Percentiles rank a stretch among this genome's conserved stretches.
phyloP scores from a whole-genome alignment of 1,140 invertebrate species.

The Tetramorium parvispinum region DNA sequence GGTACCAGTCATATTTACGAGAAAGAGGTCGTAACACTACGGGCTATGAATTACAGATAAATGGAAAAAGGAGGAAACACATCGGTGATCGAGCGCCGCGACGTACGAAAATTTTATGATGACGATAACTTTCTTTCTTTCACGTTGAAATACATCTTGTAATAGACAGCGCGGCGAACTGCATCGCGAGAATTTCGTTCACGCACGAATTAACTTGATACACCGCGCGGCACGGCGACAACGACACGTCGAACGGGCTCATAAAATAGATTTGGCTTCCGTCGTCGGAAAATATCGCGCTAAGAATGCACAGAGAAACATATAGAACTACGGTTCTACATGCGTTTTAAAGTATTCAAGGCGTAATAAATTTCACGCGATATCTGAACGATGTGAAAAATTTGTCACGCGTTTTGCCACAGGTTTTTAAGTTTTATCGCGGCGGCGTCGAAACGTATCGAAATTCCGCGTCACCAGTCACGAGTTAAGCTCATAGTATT shows the following conservation, averaged over 20 bases:
- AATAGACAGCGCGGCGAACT: not conserved
- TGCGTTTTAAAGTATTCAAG: not conserved
- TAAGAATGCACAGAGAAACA: not conserved
- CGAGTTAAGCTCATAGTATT: conserved; percentile 42
- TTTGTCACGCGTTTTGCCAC: conserved; percentile 19
- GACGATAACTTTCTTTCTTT: conserved; percentile 13
- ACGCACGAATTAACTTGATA: conserved; percentile 17
- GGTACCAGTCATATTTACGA: conserved; percentile 47
- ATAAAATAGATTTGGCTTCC: conserved; percentile 13
- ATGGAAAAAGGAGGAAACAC: conserved; percentile 35
- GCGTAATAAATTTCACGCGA: conserved; percentile 30
- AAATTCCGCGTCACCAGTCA: conserved; percentile 49
- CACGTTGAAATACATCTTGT: not conserved
- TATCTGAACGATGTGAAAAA: conserved; percentile 44
- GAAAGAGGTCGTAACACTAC: conserved; percentile 14
- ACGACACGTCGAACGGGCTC: not conserved
- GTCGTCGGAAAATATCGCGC: not conserved
- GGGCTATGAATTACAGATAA: conserved; percentile 50
- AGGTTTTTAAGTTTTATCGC: conserved; percentile 54
- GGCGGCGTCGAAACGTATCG: conserved; percentile 35
- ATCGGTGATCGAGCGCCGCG: not conserved
- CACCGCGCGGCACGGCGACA: not conserved
- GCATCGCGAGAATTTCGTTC: not conserved
- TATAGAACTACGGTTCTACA: not conserved
- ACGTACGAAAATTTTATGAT: conserved; percentile 39